Conservation (phyloP, 2,113 vertebrate genomes). For the Labrus mixtus region DNA sequence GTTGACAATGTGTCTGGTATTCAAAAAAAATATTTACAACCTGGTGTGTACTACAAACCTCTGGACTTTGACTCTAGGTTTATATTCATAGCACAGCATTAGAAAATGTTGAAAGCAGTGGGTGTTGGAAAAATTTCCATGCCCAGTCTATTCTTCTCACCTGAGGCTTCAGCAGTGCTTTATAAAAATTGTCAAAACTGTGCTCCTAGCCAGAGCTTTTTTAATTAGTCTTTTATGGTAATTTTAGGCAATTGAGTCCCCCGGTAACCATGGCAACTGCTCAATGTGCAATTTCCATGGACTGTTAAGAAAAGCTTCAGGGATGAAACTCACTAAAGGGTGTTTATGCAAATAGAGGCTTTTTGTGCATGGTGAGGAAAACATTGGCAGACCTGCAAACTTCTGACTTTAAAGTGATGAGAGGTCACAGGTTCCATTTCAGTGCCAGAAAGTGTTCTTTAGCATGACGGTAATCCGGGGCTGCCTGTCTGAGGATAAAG, state of each 20-base stretch:
- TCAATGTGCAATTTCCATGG: slow-evolving; percentile 63
- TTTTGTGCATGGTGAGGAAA: slow-evolving; percentile 19
- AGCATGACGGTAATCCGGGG: neutral
- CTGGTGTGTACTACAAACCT: neutral
- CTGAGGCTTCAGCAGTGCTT: slow-evolving; percentile 52
- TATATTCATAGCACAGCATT: slow-evolving; percentile 3
- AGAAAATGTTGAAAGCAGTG: slow-evolving; percentile 13
- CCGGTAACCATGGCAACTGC: slow-evolving; percentile 65
- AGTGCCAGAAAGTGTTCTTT: slow-evolving; percentile 22
- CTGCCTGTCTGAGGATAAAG: slow-evolving; percentile 3
- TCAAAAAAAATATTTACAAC: neutral
- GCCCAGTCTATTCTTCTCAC: slow-evolving; percentile 49
- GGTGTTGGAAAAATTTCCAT: slow-evolving; percentile 34
- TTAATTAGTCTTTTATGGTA: slow-evolving; percentile 77
- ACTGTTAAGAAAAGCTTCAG: slow-evolving; percentile 65
- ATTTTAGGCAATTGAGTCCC: slow-evolving; percentile 72
- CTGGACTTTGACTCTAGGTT: neutral
- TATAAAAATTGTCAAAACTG: slow-evolving; percentile 65
- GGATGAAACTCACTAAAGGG: slow-evolving; percentile 64
- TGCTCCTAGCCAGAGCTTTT: slow-evolving; percentile 56
- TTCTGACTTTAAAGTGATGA: neutral
- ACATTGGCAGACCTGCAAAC: slow-evolving; percentile 14
- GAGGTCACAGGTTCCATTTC: slow-evolving; percentile 11
- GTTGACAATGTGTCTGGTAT: neutral
- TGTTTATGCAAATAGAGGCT: slow-evolving; percentile 70